Evolutionary conservation across 2,888 invertebrate species (phyloP), one percentile per base, ranked within the genome.

Genomic region (Holacanthella duospinosa): DNA sequence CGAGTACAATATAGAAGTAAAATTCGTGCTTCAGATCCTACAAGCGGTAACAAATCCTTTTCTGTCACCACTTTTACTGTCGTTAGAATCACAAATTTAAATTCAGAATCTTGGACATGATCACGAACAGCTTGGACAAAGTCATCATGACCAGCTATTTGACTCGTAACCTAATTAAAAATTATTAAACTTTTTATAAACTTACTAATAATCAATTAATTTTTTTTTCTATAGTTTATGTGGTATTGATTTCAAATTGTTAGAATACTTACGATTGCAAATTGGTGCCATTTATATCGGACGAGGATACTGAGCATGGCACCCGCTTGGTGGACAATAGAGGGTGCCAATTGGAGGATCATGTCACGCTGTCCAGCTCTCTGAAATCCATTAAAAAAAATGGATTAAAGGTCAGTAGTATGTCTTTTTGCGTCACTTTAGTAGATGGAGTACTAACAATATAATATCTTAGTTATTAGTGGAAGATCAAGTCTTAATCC

Each of bases 261-360:
- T 9, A 36, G 36, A 16, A 9, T 36, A 4, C 48, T 48, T 59
- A 59, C 91, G 70, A 95, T 89, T 73, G 92, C 89, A 79, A 94
- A 93, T 77, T 93, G 90, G 76, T 92, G 91, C 94, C 94, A 94
- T 79, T 92, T 92, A 82, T 96, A 96, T 72, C 95, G 84, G 78
- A 90, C 89, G 75, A 97, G 80, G 75, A 97, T 90, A 76, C 91
- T 90, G 74, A 96, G 79, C 93, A 96, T 95, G 62, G 95, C 95
- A 60, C 90, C 88, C 48, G 93, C 93, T 80, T 94, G 96, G 77
- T 97, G 96, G 78, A 93, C 92, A 74, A 97, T 85, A 62, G 94
- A 93, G 67, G 97, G 96, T 62, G 96, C 96, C 77, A 97, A 82
- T 79, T 96, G 96, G 70, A 93, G 83, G 75, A 91, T 89, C 74